Conservation (phyloP, 2,888 invertebrate genomes). For the Lissocephala sabroskyi region DNA sequence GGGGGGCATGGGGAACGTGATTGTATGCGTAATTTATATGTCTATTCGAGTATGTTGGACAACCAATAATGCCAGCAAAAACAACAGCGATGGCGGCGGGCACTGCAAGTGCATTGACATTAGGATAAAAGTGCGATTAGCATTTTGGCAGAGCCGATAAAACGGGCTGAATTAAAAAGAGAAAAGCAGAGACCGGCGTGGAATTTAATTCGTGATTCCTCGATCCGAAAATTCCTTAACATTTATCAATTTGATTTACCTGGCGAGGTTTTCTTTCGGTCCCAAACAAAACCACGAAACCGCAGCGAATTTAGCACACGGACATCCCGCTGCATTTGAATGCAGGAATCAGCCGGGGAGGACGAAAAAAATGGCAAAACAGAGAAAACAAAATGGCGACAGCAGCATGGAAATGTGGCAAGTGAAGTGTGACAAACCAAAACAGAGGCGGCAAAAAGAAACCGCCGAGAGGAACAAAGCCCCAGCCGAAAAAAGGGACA, state of each 20-base stretch:
- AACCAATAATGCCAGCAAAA: slow-evolving; percentile 23
- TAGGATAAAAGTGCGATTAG: slow-evolving; percentile 42
- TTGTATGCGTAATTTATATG: slow-evolving; percentile 46
- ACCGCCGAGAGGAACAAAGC: slow-evolving; percentile 3
- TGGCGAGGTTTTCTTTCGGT: no score
- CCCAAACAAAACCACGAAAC: slow-evolving; percentile 31
- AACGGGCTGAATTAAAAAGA: no score
- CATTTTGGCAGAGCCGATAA: neutral
- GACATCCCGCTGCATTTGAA: slow-evolving; percentile 29
- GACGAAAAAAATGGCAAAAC: slow-evolving; percentile 15
- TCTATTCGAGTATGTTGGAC: slow-evolving; percentile 30
- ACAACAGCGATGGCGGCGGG: slow-evolving; percentile 16
- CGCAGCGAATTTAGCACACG: slow-evolving; percentile 55
- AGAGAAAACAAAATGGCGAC: slow-evolving; percentile 34
- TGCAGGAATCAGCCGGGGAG: no score
- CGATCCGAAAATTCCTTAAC: no score
- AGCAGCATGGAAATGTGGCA: slow-evolving; percentile 10
- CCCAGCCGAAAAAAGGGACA: neutral
- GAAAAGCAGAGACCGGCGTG: no score
- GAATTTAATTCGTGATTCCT: no score
- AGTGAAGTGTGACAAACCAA: slow-evolving; percentile 38
- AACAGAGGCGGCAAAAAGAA: slow-evolving; percentile 4
- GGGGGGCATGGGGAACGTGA: no score
- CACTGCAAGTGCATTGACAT: no score
- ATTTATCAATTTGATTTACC: no score